Percentiles rank a stretch among this genome's conserved stretches.
These are phyloP conservation scores for Pipa parva DNA, from an alignment of 2,113 vertebrate species.

Conservation along the genomic window DNA sequence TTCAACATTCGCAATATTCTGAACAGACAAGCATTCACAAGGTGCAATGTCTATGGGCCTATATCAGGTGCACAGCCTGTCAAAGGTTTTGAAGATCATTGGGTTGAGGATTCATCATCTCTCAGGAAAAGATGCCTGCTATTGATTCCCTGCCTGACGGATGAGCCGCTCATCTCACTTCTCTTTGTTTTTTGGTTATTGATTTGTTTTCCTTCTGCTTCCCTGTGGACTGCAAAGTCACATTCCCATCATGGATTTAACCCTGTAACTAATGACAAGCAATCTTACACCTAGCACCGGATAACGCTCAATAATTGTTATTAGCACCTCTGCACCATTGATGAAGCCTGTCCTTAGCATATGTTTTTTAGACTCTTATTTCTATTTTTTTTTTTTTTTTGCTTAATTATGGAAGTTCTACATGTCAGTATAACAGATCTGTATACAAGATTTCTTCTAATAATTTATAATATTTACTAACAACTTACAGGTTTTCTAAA, in stretches of 20 bases:
- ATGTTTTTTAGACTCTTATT: too few species aligned
- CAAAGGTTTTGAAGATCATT: conserved; percentile 7
- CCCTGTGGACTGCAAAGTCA: conserved; percentile 32
- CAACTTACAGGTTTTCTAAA: too few species aligned
- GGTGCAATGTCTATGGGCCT: background rate
- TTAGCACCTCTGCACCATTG: conserved; percentile 1
- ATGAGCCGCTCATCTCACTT: conserved; percentile 25
- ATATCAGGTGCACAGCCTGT: background rate
- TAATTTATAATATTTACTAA: too few species aligned
- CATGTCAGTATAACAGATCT: too few species aligned
- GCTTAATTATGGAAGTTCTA: too few species aligned
- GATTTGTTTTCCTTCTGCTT: conserved; percentile 19
- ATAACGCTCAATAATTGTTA: conserved; percentile 21
- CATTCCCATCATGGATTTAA: conserved; percentile 34
- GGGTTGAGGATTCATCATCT: conserved; percentile 13
- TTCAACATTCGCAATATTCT: background rate
- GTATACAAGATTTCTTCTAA: too few species aligned
- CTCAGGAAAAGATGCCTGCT: background rate
- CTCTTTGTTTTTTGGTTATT: conserved; percentile 38
- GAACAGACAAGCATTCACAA: background rate
- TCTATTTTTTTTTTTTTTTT: too few species aligned
- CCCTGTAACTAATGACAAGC: conserved; percentile 25
- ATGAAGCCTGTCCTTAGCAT: too few species aligned
- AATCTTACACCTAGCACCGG: background rate
- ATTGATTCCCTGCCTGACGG: conserved; percentile 27